These are phyloP conservation scores for Onychostoma macrolepis DNA, from an alignment of 2,113 vertebrate species.

Conservation along the genomic window DNA sequence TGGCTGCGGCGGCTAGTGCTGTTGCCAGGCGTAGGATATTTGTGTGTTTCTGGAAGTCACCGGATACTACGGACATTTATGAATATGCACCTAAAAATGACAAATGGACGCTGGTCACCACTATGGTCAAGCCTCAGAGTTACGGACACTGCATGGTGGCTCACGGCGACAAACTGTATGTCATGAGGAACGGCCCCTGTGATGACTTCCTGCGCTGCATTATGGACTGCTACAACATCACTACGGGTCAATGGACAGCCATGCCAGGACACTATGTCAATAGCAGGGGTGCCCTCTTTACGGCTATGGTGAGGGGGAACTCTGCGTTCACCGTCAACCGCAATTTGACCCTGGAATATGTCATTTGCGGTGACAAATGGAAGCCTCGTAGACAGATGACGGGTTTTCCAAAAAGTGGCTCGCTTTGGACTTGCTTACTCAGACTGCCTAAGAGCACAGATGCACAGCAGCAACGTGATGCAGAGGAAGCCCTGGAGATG, in stretches of 20 bases:
- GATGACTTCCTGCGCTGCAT: constrained; percentile 92
- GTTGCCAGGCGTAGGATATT: constrained; percentile 87
- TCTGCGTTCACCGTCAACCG: constrained; percentile 90
- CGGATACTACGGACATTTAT: constrained; percentile 86
- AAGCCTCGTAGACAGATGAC: constrained; percentile 83
- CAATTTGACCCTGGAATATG: constrained; percentile 85
- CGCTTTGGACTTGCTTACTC: constrained; percentile 90
- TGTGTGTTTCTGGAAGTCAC: constrained; percentile 90
- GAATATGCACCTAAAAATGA: constrained; percentile 79
- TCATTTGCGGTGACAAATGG: constrained; percentile 80
- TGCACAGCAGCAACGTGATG: constrained; percentile 44
- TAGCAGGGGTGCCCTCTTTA: constrained; percentile 96
- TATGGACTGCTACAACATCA: constrained; percentile 91
- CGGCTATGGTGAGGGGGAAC: constrained; percentile 82
- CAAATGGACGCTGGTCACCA: constrained; percentile 79
- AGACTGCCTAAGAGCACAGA: constrained; percentile 77
- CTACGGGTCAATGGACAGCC: constrained; percentile 87
- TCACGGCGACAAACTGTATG: constrained; percentile 88
- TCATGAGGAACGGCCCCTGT: constrained; percentile 90
- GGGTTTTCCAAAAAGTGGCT: constrained; percentile 89
- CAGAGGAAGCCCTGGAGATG: constrained; percentile 38
- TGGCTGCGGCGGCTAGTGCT: constrained; percentile 81
- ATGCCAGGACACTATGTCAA: constrained; percentile 89
- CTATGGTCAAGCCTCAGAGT: constrained; percentile 85
- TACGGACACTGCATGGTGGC: constrained; percentile 96